Evolutionary conservation across 2,113 vertebrate genomes (phyloP).

Genomic region (Spermophilus dauricus): DNA sequence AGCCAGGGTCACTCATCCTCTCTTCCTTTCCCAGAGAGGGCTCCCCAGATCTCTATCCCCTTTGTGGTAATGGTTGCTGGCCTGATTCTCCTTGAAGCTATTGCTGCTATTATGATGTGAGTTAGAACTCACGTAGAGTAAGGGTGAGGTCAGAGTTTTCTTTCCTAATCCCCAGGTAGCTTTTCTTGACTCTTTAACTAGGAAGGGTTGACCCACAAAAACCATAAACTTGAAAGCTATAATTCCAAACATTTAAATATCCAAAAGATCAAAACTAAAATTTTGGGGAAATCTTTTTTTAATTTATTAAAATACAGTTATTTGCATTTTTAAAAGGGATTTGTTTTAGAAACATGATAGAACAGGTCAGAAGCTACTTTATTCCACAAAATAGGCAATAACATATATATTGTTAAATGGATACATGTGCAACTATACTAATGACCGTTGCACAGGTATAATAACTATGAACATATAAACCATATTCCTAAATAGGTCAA

Average conservation of each 20-base stretch:
- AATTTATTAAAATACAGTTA: too few species aligned
- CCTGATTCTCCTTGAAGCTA: background rate
- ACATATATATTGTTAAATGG: background rate
- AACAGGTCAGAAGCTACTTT: background rate
- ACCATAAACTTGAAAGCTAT: background rate
- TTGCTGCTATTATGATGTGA: background rate
- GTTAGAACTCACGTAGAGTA: background rate
- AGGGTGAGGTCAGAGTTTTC: background rate
- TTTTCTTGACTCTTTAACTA: background rate
- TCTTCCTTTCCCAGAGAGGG: background rate
- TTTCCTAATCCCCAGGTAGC: background rate
- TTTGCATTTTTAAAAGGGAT: too few species aligned
- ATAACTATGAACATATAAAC: background rate
- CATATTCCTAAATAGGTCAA: background rate
- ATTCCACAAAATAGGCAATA: background rate
- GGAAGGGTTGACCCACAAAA: background rate
- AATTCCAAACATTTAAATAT: background rate
- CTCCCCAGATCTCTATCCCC: accelerated
- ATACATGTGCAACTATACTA: background rate
- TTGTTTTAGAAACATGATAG: background rate
- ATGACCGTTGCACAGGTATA: background rate
- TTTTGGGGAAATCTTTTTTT: too few species aligned
- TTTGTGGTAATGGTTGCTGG: accelerated
- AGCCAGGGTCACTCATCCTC: background rate
- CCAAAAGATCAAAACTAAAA: background rate